Base-by-base conservation (phyloP, 2,888 invertebrate species). In the Portevinia maculata region DNA sequence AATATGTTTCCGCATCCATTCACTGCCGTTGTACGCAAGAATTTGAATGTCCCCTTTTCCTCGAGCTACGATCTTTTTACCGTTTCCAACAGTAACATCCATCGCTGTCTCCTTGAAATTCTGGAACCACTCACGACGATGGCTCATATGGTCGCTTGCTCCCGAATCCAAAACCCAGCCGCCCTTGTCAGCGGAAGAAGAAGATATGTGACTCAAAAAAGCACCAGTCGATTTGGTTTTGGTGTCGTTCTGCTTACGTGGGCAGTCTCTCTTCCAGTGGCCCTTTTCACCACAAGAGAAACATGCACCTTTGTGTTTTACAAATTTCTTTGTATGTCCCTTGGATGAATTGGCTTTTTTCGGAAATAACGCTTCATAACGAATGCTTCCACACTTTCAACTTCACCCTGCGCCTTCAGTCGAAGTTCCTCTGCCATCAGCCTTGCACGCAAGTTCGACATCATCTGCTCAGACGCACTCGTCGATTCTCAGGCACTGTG, bases 401-500 rank as follows among this genome's bases (percentile, higher is more conserved):
- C 46, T 21, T 59, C n/a, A 11, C 37, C 41, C 17, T 67, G 52
- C 9, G 59, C 17, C 34, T 48, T 57, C 15, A 75, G 34, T n/a
- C 57, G 48, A 4, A 34, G 32, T 19, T 75, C 74, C 28, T 57
- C 50, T 9, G 37, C 57, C 65, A 65, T 75, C 9, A 65, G 34
- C 9, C 39, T 9, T 24, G 59, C 11, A 3, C 37, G 44, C 39
- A 67, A 48, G 9, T 44, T 46, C 1, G 21, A 13, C 39, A 71
- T 52, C 13, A 19, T 60, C 24, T 34, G 46, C n/a, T 32, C 28
- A 28, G 28, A 4, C 28, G 28, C 28, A 28, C 1, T 53, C 8
- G 84, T 85, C 15, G 86, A 86, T 53, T 86, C 85, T 85, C 86
- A 86, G 19, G 85, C 88, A 0, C 88, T 88, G 0, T 88, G 70